These are phyloP conservation scores for Epinephelus fuscoguttatus DNA, from an alignment of 2,113 vertebrate species.

Conservation along the genomic window DNA sequence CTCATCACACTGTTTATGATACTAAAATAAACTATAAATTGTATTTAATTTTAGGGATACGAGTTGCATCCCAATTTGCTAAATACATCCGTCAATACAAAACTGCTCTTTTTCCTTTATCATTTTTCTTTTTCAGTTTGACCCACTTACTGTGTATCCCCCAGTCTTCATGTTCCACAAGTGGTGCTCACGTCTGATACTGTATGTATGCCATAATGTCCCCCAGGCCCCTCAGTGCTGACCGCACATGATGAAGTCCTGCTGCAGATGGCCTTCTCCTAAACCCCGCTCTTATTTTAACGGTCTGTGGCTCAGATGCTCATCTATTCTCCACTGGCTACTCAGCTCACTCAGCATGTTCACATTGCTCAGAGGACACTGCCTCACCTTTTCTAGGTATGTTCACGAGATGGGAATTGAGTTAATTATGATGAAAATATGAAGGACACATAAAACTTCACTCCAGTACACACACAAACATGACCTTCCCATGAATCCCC, in stretches of 20 bases:
- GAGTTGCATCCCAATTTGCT: neutral
- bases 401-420: conserved; percentile 33
- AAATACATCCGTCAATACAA: neutral
- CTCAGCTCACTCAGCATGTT: conserved; percentile 49
- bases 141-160: conserved; percentile 24
- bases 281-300: conserved; percentile 39
- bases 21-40: neutral
- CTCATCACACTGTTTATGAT: conserved; percentile 1
- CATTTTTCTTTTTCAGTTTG: conserved; percentile 15
- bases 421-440: conserved; percentile 19
- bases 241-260: conserved; percentile 55
- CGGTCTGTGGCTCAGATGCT: conserved; percentile 70
- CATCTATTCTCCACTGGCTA: conserved; percentile 63
- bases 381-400: conserved; percentile 30
- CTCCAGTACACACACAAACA: conserved; percentile 74
- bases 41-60: neutral
- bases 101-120: neutral
- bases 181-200: conserved; percentile 24
- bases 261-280: conserved; percentile 82
- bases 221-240: conserved; percentile 61
- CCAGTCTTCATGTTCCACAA: conserved; percentile 46
- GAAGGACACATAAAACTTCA: conserved; percentile 71
- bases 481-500: conserved; percentile 71
- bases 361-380: conserved; percentile 39
- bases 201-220: conserved; percentile 72